A percentile compares a stretch with the other conserved stretches of the same genome.
Conservation (phyloP, 2,888 invertebrate genomes). For the Epirrita christyi region DNA sequence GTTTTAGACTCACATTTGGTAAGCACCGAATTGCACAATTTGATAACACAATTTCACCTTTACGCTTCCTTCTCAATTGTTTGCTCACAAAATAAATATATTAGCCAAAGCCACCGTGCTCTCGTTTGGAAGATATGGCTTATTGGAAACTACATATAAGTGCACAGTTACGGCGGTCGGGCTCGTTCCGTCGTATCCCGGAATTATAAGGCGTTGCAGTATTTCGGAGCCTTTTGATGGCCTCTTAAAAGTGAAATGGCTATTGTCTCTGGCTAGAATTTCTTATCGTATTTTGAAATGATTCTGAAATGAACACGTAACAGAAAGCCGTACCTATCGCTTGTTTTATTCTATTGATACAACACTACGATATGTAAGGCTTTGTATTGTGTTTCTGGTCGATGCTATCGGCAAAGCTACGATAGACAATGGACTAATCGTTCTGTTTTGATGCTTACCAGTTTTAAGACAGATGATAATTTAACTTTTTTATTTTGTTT, state of each 20-base stretch:
- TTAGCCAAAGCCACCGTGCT: constrained; percentile 50
- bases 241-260: constrained; percentile 24
- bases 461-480: no score
- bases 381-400: no score
- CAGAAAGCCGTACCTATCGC: background rate
- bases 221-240: constrained; percentile 23
- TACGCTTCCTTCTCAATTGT: constrained; percentile 31
- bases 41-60: constrained; percentile 7
- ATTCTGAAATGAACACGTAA: background rate
- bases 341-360: no score
- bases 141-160: constrained; percentile 64
- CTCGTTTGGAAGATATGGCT: constrained; percentile 66
- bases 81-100: constrained; percentile 53
- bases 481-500: no score
- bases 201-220: constrained; percentile 36
- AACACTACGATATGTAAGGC: no score
- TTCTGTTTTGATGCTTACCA: no score
- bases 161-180: constrained; percentile 45
- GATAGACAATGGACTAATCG: no score
- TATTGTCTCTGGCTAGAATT: constrained; percentile 9
- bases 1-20: background rate
- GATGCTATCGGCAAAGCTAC: no score
- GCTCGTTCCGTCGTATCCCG: constrained; percentile 50
- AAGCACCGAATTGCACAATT: background rate
- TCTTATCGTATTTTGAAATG: background rate